phyloP scores from a whole-genome alignment of 2,113 vertebrate species.

The Rhynchomys soricoides region DNA sequence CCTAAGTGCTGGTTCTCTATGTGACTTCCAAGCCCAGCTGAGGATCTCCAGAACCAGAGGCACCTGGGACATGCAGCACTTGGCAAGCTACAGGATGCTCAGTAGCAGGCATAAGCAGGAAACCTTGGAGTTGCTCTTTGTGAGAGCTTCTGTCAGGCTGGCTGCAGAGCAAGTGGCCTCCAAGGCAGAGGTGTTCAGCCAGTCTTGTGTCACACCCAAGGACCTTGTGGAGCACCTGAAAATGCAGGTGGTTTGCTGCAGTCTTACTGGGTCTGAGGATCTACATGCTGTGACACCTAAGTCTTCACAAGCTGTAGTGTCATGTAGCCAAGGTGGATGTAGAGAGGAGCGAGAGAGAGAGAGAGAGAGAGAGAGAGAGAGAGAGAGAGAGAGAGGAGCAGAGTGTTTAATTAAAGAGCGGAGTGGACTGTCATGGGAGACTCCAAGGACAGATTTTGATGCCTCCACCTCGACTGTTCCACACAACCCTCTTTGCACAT shows the following conservation, averaged over 20 bases:
- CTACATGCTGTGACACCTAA: background rate
- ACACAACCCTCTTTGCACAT: background rate
- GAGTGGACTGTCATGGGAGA: background rate
- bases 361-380: background rate
- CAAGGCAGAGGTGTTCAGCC: background rate
- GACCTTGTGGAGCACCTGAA: background rate
- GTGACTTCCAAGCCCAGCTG: background rate
- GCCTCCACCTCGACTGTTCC: background rate
- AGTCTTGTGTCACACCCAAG: fast-evolving
- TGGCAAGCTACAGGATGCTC: background rate
- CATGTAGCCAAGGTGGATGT: background rate
- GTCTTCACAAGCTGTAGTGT: background rate
- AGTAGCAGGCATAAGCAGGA: background rate
- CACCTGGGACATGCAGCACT: background rate
- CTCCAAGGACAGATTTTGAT: fast-evolving
- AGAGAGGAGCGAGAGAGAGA: fast-evolving
- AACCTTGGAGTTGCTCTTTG: background rate
- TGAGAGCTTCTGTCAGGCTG: background rate
- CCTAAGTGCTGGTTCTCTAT: background rate
- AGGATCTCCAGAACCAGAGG: background rate
- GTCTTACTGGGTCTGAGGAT: background rate
- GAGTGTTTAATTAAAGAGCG: background rate
- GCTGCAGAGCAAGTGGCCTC: background rate
- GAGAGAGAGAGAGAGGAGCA: background rate
- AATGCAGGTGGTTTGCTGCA: background rate